Percentiles rank a stretch among this genome's conserved stretches.
Evolutionary conservation across 2,797 vertebrate species (phyloP).

Genomic region (Graptemys geographica): DNA sequence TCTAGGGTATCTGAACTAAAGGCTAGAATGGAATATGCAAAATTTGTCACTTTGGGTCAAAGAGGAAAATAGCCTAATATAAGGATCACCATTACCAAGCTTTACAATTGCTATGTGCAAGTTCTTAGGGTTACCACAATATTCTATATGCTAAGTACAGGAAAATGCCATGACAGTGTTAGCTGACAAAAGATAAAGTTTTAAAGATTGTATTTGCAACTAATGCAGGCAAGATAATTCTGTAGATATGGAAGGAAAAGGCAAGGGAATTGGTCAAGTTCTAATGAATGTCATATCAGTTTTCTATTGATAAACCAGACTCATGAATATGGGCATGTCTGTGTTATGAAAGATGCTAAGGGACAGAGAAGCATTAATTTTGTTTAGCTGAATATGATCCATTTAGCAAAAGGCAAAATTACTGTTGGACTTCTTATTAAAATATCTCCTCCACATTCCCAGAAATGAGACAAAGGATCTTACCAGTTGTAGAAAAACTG

Average conservation of each 20-base stretch:
- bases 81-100: not conserved
- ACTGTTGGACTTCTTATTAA: not conserved
- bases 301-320: not conserved
- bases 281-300: not conserved
- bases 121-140: not conserved
- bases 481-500: not conserved
- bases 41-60: not conserved
- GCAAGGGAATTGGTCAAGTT: not conserved
- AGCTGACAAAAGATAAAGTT: not conserved
- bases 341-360: not conserved
- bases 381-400: not conserved
- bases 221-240: not conserved
- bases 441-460: not conserved
- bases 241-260: not conserved
- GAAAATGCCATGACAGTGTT: not conserved
- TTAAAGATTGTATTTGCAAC: not conserved
- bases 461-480: not conserved
- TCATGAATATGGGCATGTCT: not conserved
- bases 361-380: not conserved
- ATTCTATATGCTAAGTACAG: not conserved
- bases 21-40: accelerated
- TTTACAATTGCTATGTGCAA: not conserved
- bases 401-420: not conserved
- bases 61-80: not conserved
- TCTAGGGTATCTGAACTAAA: not conserved